phyloP scores from a whole-genome alignment of 2,888 invertebrate genomes.

The Abrostola tripartita region DNA sequence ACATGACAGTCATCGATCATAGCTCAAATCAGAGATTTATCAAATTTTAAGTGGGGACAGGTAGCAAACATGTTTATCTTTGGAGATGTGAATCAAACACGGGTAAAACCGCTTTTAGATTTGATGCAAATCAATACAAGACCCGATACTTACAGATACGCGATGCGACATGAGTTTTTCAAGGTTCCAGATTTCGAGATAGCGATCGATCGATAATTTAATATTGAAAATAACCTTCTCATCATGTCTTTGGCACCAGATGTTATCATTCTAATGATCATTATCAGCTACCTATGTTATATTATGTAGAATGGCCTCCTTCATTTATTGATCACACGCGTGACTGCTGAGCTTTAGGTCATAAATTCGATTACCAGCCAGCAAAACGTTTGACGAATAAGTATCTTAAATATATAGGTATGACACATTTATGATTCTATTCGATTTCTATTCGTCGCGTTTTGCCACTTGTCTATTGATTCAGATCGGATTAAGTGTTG shows the following conservation, averaged over 20 bases:
- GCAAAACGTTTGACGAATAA: no score
- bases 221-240: slow-evolving; percentile 2
- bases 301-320: no score
- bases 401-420: no score
- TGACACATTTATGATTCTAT: no score
- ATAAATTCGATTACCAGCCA: no score
- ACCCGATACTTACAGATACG: slow-evolving; percentile 5
- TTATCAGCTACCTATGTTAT: no score
- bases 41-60: slow-evolving; percentile 27
- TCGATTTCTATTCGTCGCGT: no score
- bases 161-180: slow-evolving; percentile 22
- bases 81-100: slow-evolving; percentile 31
- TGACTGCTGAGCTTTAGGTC: no score
- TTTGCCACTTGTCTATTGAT: no score
- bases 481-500: no score
- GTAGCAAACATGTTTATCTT: slow-evolving; percentile 24
- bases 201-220: background rate
- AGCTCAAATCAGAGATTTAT: slow-evolving; percentile 31
- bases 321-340: no score
- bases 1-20: slow-evolving; percentile 38
- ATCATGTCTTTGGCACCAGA: background rate
- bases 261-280: no score
- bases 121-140: slow-evolving; percentile 28
- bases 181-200: slow-evolving; percentile 33
- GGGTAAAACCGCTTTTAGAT: slow-evolving; percentile 23